Percentiles rank a stretch among this genome's conserved stretches.
These are phyloP conservation scores for Microctenopoma stevenorrisi DNA, from an alignment of 2,797 vertebrate species.

Conservation along the genomic window DNA sequence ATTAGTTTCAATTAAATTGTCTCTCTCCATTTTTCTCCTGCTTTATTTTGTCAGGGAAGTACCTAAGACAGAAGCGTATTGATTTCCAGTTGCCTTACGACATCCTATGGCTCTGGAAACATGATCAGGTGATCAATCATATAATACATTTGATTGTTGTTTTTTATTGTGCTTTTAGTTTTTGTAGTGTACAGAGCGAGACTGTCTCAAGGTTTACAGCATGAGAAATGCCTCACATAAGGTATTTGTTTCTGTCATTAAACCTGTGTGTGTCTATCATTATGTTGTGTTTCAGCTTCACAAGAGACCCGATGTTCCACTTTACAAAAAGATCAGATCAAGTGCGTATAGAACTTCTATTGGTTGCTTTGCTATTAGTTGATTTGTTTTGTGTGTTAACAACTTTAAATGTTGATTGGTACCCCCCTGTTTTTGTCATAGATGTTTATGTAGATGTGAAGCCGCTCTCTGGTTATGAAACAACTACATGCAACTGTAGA, in stretches of 20 bases:
- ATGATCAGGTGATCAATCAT: conserved; percentile 91
- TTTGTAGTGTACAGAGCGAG: conserved; percentile 20
- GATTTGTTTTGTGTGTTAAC: not conserved
- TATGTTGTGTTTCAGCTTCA: conserved; percentile 77
- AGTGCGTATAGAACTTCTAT: conserved; percentile 71
- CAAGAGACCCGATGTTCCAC: conserved; percentile 86
- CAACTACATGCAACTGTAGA: conserved; percentile 95
- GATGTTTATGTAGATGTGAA: conserved; percentile 99
- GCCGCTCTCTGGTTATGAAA: conserved; percentile 98
- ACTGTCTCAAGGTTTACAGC: not conserved
- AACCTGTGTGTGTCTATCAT: conserved; percentile 6
- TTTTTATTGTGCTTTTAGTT: conserved; percentile 7
- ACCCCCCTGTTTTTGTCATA: conserved; percentile 52
- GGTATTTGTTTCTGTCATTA: conserved; percentile 14
- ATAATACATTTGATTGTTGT: not conserved
- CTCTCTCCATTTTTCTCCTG: conserved; percentile 5
- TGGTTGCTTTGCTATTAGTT: conserved; percentile 17
- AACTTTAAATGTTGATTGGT: conserved; percentile 10
- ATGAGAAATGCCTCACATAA: not conserved
- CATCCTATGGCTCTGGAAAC: conserved; percentile 99
- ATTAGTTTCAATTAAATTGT: not conserved
- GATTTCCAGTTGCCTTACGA: conserved; percentile 99
- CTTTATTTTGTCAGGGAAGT: conserved; percentile 88
- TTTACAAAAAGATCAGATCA: conserved; percentile 88
- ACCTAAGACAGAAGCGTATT: conserved; percentile 96